Evolutionary conservation across 37 sponge, comb jelly and placozoan species (phyloP), one percentile per base, ranked within the genome.

Genomic region (Lycopodina hypogea): DNA sequence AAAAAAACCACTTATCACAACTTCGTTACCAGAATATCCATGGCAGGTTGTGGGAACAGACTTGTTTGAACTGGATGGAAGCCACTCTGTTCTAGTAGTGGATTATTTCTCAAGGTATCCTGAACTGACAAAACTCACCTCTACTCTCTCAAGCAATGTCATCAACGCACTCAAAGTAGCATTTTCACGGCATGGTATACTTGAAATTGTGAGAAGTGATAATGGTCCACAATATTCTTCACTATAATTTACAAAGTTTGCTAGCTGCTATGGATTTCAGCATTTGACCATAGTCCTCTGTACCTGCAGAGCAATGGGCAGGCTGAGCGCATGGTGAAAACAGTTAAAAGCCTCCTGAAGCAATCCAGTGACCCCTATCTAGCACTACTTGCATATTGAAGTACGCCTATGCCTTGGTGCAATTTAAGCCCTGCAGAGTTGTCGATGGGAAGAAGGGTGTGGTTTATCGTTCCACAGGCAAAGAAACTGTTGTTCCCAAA

Each of bases 181-280:
- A n/a, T n/a, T n/a, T n/a, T n/a, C n/a, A n/a, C n/a, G n/a, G n/a
- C n/a, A n/a, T n/a, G n/a, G n/a, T n/a, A 76, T 87, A 48, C 82
- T 65, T 32, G 65, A 76, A 35, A n/a, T 57, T 18, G 62, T 87
- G 19, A 38, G 76, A 23, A 87, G 82, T 60, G 88, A 87, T 64
- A 81, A 87, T 67, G 81, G 81, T 9, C 87, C 87, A 9, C 87
- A 87, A 68, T 75, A 41, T 60, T 29, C 75, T 17, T 81, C 76
- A 45, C 28, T 24, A 7, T 76, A 80, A 18, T 69, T 87, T 56
- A 60, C 36, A 11, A 35, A 76, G 33, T 81, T 87, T 69, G 77
- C 77, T 14, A 52, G 53, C 26, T 22, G 26, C 7, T 87, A 80
- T 52, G 82, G 42, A 12, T 87, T 87, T 63, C n/a, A 48, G 21